Evolutionary conservation across 2,797 vertebrate genomes (phyloP), one percentile per base, ranked within the genome.

Genomic region (Notamacropus eugenii): DNA sequence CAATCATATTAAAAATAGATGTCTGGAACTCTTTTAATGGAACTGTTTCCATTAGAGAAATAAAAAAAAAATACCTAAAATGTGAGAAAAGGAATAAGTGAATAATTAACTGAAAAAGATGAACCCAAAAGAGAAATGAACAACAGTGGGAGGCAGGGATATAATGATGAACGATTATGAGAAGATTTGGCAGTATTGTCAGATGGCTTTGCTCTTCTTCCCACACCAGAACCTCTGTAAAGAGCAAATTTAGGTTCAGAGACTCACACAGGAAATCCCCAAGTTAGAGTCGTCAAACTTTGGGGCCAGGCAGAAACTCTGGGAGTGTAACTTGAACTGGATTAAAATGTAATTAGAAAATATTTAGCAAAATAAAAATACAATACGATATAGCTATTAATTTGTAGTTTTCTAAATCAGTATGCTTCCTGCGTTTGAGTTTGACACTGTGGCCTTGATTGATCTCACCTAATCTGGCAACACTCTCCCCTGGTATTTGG

Each of bases 171-270:
- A 90, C n/a, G 8, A 40, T 93, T n/a, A n/a, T 82, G 90, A 19
- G 90, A 55, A 82, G 55, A 40, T 56, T 55, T 91, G n/a, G 19
- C 40, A 31, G 9, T 56, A n/a, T 91, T 90, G 34, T 92, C 92
- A 55, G 40, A 93, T 91, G 90, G 12, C 90, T 24, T 90, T 93
- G 62, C 19, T 56, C 46, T 93, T 93, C 3, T 67, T 92, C 94
- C 31, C 96, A 54, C 28, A 54, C 14, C 62, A 4, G 82, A 97
- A 90, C 97, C 91, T 74, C 27, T 95, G 9, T 87, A 59, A 57
- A 95, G 95, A 54, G 50, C 62, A 96, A 31, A 90, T 96, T 54
- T 94, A 95, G 55, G 67, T 59, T 92, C 90, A 59, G 14, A 90
- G n/a, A 40, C 54, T 90, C n/a, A 28, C 59, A 82, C 59, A 82